Evolutionary conservation across 2,113 vertebrate genomes (phyloP).

Genomic region (Amazona guildingii): DNA sequence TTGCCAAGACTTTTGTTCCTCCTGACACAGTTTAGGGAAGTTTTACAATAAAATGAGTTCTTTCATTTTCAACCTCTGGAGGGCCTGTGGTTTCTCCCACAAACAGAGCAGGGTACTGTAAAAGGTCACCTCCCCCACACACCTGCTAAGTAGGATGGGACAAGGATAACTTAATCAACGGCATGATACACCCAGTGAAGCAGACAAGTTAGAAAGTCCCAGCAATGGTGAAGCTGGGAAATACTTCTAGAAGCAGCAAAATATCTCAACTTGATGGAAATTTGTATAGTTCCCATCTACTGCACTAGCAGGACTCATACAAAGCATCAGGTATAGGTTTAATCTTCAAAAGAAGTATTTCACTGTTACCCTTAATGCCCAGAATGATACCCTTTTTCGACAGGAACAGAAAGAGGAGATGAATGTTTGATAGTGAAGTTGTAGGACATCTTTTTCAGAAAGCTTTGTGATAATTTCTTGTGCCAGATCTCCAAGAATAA

Average conservation of each 20-base stretch:
- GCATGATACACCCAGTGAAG: background rate
- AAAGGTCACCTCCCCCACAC: background rate
- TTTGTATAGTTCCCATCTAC: background rate
- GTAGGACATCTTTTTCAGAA: background rate
- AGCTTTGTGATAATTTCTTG: constrained; percentile 5
- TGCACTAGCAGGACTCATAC: background rate
- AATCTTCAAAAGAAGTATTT: background rate
- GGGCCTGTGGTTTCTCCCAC: background rate
- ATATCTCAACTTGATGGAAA: background rate
- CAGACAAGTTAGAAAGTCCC: background rate
- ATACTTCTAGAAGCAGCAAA: background rate
- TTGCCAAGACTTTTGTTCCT: background rate
- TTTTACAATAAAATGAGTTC: background rate
- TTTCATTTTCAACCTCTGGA: background rate
- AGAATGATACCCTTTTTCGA: background rate
- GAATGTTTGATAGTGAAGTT: background rate
- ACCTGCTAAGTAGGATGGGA: background rate
- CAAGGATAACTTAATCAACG: background rate
- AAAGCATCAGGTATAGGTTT: background rate
- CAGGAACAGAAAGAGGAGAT: constrained; percentile 8
- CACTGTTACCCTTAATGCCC: constrained; percentile 17
- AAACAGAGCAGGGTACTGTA: background rate
- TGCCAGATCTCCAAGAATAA: constrained; percentile 60
- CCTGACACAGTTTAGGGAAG: background rate
- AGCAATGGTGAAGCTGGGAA: background rate